A percentile compares a stretch with the other conserved stretches of the same genome.
Conservation (phyloP, 2,797 vertebrate species). For the Setipinna tenuifilis region DNA sequence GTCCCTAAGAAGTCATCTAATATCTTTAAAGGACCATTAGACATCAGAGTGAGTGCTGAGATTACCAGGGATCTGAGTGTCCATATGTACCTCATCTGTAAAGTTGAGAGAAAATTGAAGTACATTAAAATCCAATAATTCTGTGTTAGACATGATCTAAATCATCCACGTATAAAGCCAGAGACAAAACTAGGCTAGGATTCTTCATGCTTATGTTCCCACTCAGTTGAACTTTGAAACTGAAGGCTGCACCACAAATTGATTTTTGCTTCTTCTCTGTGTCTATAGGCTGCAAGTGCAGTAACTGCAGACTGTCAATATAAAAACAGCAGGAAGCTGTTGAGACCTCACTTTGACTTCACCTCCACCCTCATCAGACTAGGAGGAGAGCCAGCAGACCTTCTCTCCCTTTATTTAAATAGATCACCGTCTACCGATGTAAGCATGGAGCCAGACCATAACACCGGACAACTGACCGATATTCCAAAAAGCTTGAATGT, state of each 20-base stretch:
- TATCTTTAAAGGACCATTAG: constrained; percentile 47
- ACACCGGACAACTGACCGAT: constrained; percentile 59
- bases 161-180: constrained; percentile 70
- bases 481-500: constrained; percentile 58
- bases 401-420: constrained; percentile 66
- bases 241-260: constrained; percentile 76
- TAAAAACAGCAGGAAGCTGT: constrained; percentile 63
- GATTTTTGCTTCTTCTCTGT: constrained; percentile 73
- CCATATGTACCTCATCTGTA: constrained; percentile 57
- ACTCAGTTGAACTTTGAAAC: constrained; percentile 77
- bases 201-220: constrained; percentile 76
- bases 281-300: constrained; percentile 70
- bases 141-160: constrained; percentile 67
- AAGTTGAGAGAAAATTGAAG: constrained; percentile 54
- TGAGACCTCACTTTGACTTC: constrained; percentile 47
- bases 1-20: constrained; percentile 27
- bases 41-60: constrained; percentile 60
- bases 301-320: constrained; percentile 68
- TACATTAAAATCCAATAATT: constrained; percentile 72
- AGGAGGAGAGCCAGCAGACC: constrained; percentile 38
- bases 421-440: constrained; percentile 46
- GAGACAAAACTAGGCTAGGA: constrained; percentile 49
- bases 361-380: constrained; percentile 38
- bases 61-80: constrained; percentile 61
- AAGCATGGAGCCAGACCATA: constrained; percentile 69